Evolutionary conservation across 2,797 vertebrate genomes (phyloP), one percentile per base, ranked within the genome.

Genomic region (Melanogrammus aeglefinus): DNA sequence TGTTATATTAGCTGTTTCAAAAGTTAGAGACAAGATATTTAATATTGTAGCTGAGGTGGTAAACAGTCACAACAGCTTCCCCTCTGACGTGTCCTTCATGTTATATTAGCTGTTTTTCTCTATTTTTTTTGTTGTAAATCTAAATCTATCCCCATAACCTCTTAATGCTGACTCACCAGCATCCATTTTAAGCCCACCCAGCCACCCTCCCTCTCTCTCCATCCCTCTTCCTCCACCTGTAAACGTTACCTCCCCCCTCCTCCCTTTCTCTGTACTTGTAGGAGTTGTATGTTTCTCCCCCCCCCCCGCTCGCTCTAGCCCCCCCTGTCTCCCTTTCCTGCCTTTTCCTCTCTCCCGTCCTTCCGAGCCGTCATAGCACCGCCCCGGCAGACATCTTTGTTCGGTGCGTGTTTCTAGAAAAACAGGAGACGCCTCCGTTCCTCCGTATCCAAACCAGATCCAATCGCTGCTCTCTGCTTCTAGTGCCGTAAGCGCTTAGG

Each of bases 111-210:
- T 27, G 63, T 27, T 27, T 69, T 13, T 4, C 63, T 69, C 63
- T 1, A 9, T 9, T 9, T 69, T 69, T 63, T 69, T 27, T 77
- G 18, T 27, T 8, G 74, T 66, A 12, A 47, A 24, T 66, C 87
- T 36, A 80, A 81, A 85, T 81, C 44, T 83, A 81, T 80, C 76
- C 81, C 81, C 74, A 38, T 81, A 81, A 76, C 78, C n/a, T 69
- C 27, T 69, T 83, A 84, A 84, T 87, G 87, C 87, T 91, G 88
- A 91, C 81, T 92, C 89, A 91, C 87, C 82, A 80, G 77, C 83
- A 79, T 72, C 70, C 70, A 73, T n/a, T 29, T 27, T 27, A 69
- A 9, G 27, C 75, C 79, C 76, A 83, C 82, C 78, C 36, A 78
- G 82, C 78, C 78, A 47, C 51, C 79, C 77, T 76, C 80, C 27